Percentiles rank a stretch among this genome's conserved stretches.
phyloP scores from a whole-genome alignment of 2,113 vertebrate genomes.

The Podocnemis expansa region DNA sequence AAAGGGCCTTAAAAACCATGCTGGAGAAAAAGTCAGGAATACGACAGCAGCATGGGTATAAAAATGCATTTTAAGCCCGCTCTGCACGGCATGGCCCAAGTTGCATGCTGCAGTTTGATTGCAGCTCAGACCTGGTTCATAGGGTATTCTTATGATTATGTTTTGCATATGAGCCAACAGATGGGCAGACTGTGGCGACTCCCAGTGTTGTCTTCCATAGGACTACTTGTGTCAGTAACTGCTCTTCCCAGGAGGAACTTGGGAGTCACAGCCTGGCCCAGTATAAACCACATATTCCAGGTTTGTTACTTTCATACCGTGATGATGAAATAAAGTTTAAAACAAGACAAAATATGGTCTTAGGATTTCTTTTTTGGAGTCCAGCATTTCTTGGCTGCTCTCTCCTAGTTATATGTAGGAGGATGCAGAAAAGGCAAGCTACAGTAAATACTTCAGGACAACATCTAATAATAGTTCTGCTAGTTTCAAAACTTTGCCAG shows the following conservation, averaged over 20 bases:
- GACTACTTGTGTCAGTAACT: background rate
- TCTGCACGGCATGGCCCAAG: background rate
- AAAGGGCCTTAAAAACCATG: background rate
- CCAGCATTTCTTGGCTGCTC: background rate
- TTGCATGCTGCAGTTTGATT: background rate
- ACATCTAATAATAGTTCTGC: background rate
- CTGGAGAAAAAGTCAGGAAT: background rate
- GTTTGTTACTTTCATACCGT: background rate
- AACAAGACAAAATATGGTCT: background rate
- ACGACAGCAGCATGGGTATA: background rate
- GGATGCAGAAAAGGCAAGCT: background rate
- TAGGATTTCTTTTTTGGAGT: background rate
- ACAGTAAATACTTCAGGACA: background rate
- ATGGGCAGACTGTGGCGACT: background rate
- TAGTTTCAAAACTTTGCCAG: background rate
- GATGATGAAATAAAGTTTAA: background rate
- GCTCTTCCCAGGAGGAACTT: background rate
- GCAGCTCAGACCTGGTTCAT: background rate
- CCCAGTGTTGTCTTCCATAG: background rate
- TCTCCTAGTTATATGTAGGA: background rate
- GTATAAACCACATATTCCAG: background rate
- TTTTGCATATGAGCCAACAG: background rate
- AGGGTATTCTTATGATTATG: background rate
- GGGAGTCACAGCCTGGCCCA: background rate
- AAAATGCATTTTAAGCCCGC: background rate